Base-by-base conservation (phyloP, 1,140 invertebrate species). In the Prorops nasuta region DNA sequence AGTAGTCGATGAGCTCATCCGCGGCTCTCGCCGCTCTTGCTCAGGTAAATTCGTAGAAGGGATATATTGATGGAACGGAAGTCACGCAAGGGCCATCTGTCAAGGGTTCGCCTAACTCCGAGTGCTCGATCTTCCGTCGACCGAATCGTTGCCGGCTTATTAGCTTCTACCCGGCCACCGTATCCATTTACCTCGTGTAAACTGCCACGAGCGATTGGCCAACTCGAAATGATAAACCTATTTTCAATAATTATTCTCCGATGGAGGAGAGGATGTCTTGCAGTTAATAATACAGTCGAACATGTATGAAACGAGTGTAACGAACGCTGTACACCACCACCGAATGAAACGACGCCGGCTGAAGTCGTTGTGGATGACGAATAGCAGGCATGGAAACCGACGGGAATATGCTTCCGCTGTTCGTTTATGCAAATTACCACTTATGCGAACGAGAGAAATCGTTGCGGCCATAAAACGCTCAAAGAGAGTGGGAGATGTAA, bases 401-500 rank as follows among this genome's bases (percentile, higher is more conserved):
- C 32, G 48, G 34, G 44, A 49, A 48, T 50, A 53, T 42, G 40
- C 48, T 53, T 34, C 14, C 42, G 49, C 39, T 59, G 49, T 56
- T 59, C 52, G 58, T 67, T 67, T 66, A 64, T 66, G 64, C 50
- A 66, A 67, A 66, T 59, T 64, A 60, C 63, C 60, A 60, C 53
- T 54, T 35, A 35, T 60, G 51, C 47, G 18, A 34, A 12, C 37
- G 48, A 49, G 45, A 54, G 48, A 58, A 60, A 63, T 60, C 56
- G 47, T 59, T 60, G 56, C 51, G 42, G 49, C 40, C 40, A 49
- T 21, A 24, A 45, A 37, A 24, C 48, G 2, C 8, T n/a, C n/a
- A n/a, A n/a, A n/a, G n/a, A n/a, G n/a, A n/a, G n/a, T n/a, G n/a
- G n/a, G n/a, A n/a, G 40, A 39, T 46, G 44, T 28, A 28, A 36